These are phyloP conservation scores for Hylyphantes graminicola DNA, from an alignment of 1,140 invertebrate genomes.

Conservation along the genomic window DNA sequence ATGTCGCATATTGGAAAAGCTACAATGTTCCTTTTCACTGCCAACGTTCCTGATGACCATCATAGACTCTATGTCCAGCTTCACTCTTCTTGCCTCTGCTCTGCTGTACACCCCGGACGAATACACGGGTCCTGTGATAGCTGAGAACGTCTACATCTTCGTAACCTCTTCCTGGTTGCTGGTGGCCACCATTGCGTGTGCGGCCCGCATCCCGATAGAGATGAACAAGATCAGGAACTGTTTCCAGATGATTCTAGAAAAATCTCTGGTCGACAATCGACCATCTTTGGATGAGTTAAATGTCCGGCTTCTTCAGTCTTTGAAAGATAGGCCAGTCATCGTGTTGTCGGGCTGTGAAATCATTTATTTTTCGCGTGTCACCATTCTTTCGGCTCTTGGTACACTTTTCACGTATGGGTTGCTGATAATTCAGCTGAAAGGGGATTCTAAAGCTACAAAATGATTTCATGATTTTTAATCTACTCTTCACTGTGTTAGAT, in stretches of 20 bases:
- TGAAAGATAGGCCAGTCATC: conserved; percentile 13
- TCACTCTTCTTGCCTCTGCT: conserved; percentile 31
- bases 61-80: conserved; percentile 34
- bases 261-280: background rate
- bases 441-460: too few relatives aligned
- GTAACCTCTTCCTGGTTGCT: conserved; percentile 5
- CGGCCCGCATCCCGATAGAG: conserved; percentile 8
- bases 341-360: conserved; percentile 30
- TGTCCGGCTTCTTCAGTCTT: background rate
- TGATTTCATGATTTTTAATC: too few relatives aligned
- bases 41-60: conserved; percentile 24
- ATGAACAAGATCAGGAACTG: background rate
- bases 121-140: conserved; percentile 14
- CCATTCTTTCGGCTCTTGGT: conserved; percentile 26
- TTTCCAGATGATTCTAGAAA: conserved; percentile 14
- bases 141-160: conserved; percentile 21
- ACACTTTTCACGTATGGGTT: conserved; percentile 41
- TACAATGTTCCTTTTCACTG: conserved; percentile 21
- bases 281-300: background rate
- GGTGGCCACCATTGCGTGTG: conserved; percentile 3
- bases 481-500: too few relatives aligned
- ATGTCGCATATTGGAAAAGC: background rate
- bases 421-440: conserved; percentile 31
- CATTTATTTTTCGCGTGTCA: conserved; percentile 25
- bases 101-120: background rate